Evolutionary conservation across 2,797 vertebrate genomes (phyloP).

Genomic region (Gymnodraco acuticeps): DNA sequence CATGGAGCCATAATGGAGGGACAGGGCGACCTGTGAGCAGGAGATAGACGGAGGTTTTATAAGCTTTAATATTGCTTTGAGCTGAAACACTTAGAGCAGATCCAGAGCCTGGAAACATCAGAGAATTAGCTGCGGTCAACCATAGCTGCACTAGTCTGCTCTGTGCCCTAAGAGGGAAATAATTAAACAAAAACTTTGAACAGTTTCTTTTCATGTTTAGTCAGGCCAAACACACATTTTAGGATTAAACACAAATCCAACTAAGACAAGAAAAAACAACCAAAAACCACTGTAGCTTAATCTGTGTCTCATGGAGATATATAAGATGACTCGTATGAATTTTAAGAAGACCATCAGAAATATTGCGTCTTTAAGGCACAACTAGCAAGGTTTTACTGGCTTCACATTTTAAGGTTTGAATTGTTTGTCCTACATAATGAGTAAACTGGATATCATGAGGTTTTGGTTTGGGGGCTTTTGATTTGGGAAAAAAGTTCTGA

Average conservation of each 20-base stretch:
- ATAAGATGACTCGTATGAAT: neutral
- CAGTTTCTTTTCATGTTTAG: conserved; percentile 4
- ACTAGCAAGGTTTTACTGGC: neutral
- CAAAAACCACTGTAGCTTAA: neutral
- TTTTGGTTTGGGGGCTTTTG: too few species aligned
- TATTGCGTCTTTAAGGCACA: neutral
- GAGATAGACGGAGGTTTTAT: conserved; percentile 82
- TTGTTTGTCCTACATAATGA: too few species aligned
- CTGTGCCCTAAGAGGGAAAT: conserved; percentile 45
- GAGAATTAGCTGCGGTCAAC: conserved; percentile 66
- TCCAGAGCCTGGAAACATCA: conserved; percentile 63
- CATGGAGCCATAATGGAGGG: conserved; percentile 71
- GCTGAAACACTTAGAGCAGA: conserved; percentile 68
- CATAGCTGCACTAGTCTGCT: conserved; percentile 48
- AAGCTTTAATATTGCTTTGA: conserved; percentile 76
- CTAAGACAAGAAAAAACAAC: neutral
- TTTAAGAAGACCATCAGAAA: neutral
- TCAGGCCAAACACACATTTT: conserved; percentile 32
- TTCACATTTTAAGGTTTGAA: too few species aligned
- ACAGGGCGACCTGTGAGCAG: conserved; percentile 72
- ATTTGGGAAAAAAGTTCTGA: too few species aligned
- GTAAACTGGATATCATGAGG: too few species aligned
- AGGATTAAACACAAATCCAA: conserved; percentile 42
- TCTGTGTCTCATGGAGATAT: neutral
- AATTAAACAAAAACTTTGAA: conserved; percentile 60